Evolutionary conservation across 1,140 invertebrate genomes (phyloP).

Genomic region (Manduca sexta): DNA sequence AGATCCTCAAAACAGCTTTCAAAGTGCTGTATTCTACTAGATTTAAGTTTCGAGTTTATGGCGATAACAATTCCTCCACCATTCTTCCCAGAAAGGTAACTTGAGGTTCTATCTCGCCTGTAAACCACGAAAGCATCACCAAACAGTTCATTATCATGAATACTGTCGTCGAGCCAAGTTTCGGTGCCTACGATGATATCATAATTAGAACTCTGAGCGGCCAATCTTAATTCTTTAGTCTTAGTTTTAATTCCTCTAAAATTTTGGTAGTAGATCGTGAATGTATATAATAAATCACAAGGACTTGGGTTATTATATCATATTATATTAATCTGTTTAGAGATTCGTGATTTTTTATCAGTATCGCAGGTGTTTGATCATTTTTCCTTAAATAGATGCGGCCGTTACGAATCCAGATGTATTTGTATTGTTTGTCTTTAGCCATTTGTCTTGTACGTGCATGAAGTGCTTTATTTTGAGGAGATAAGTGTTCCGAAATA

Average conservation of each 20-base stretch:
- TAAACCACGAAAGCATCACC: slow-evolving; percentile 11
- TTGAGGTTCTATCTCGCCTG: slow-evolving; percentile 17
- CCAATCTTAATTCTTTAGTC: slow-evolving; percentile 13
- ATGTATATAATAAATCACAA: slow-evolving; percentile 4
- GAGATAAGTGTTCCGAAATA: slow-evolving; percentile 27
- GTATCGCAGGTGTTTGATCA: slow-evolving; percentile 13
- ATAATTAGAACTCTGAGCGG: slow-evolving; percentile 4
- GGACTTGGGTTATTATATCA: slow-evolving; percentile 2
- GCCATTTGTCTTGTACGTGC: slow-evolving; percentile 17
- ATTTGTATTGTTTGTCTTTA: slow-evolving; percentile 21
- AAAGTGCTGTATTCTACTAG: not conserved
- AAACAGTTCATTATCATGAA: slow-evolving; percentile 13
- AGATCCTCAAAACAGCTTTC: not conserved
- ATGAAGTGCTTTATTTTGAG: slow-evolving; percentile 15
- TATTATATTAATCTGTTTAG: slow-evolving; percentile 11
- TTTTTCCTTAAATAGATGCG: slow-evolving; percentile 20
- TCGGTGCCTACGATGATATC: slow-evolving; percentile 15
- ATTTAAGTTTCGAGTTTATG: not conserved
- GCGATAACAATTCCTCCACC: not conserved
- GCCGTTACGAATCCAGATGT: slow-evolving; percentile 27
- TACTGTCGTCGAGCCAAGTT: slow-evolving; percentile 17
- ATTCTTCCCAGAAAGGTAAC: not conserved
- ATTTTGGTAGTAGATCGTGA: slow-evolving; percentile 33
- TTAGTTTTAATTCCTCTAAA: slow-evolving; percentile 26
- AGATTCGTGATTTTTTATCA: slow-evolving; percentile 15